Percentiles rank a stretch among this genome's conserved stretches.
phyloP scores from a whole-genome alignment of 2,888 invertebrate species.

The Drosophila picticornis region DNA sequence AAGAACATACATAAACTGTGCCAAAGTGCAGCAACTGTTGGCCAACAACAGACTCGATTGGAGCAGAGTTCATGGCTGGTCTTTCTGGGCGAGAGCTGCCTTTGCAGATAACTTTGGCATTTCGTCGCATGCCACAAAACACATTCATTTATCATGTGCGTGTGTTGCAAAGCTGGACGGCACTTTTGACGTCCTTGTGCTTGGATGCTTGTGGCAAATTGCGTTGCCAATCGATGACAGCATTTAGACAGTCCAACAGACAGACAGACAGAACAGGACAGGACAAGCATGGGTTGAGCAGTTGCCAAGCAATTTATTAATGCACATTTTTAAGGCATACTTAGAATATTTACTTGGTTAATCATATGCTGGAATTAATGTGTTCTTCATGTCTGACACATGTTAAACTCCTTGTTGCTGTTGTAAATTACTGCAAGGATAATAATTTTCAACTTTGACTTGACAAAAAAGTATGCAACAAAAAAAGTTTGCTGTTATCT shows the following conservation, averaged over 20 bases:
- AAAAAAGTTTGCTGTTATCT: not conserved
- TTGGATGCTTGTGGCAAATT: slow-evolving; percentile 41
- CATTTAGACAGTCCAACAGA: slow-evolving; percentile 17
- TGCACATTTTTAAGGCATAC: not conserved
- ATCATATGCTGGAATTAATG: not conserved
- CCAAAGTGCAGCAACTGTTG: slow-evolving; percentile 47
- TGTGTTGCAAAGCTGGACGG: slow-evolving; percentile 46
- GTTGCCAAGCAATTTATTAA: not conserved
- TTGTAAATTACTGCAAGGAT: not conserved
- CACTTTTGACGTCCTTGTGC: slow-evolving; percentile 54
- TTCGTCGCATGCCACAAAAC: slow-evolving; percentile 61
- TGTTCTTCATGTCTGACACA: rapidly evolving
- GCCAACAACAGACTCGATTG: not conserved
- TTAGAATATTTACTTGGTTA: not conserved
- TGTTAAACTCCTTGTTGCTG: rapidly evolving
- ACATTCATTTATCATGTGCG: slow-evolving; percentile 75
- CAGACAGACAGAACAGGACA: not conserved
- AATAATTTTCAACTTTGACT: not conserved
- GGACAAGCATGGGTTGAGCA: not conserved
- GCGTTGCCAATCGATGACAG: slow-evolving; percentile 61
- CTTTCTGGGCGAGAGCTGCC: not conserved
- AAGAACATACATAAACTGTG: slow-evolving; percentile 53
- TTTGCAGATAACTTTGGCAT: slow-evolving; percentile 13
- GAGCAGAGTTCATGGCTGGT: slow-evolving; percentile 23
- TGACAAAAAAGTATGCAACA: not conserved